Conservation (phyloP, 2,797 vertebrate genomes). For the Crotalus adamanteus region DNA sequence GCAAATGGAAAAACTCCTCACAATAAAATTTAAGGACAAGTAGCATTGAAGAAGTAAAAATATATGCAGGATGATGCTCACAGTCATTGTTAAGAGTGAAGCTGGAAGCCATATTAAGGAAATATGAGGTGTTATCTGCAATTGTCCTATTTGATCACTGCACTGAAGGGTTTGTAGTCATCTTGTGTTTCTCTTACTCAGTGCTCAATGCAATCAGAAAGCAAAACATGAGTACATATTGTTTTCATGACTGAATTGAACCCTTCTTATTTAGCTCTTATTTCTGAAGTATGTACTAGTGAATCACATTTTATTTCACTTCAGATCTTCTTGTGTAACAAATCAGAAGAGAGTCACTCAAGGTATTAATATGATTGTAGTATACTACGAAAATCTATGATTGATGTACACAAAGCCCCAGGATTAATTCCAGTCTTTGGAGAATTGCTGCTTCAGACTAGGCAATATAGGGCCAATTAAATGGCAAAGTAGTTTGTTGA, state of each 20-base stretch:
- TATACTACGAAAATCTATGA: not conserved
- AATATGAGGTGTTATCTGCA: not conserved
- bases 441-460: not conserved
- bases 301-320: not conserved
- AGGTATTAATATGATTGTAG: not conserved
- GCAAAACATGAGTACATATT: not conserved
- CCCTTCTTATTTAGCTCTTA: not conserved
- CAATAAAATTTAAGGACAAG: constrained; percentile 12
- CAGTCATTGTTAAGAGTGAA: not conserved
- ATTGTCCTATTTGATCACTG: not conserved
- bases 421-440: not conserved
- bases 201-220: constrained; percentile 21
- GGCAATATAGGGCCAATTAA: not conserved
- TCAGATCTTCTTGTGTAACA: not conserved
- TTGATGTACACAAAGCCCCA: not conserved
- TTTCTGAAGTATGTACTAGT: not conserved
- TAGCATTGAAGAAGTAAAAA: constrained; percentile 23
- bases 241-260: not conserved
- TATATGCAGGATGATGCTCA: not conserved
- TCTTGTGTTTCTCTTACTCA: constrained; percentile 9
- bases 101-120: not conserved
- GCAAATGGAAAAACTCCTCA: constrained; percentile 1
- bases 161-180: not conserved
- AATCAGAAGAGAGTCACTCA: not conserved
- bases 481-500: not conserved